These are phyloP conservation scores for Homarus gammarus DNA, from an alignment of 2,888 invertebrate genomes.

Conservation along the genomic window DNA sequence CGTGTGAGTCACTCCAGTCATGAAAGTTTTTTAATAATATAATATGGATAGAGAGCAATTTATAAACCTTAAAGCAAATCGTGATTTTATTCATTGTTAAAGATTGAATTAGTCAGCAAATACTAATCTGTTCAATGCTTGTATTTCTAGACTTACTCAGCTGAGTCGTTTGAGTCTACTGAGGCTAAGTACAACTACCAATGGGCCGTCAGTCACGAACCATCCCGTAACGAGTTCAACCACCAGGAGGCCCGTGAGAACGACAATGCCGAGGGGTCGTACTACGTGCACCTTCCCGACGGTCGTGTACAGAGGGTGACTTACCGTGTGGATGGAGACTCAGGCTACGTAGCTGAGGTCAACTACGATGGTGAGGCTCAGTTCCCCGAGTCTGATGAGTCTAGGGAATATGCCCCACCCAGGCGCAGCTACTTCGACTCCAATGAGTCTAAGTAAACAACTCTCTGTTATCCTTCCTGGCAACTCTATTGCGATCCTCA, in stretches of 20 bases:
- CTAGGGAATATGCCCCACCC: slow-evolving; percentile 10
- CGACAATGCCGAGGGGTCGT: slow-evolving; percentile 48
- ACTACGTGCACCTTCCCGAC: slow-evolving; percentile 67
- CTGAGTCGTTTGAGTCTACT: slow-evolving; percentile 26
- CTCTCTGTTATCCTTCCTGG: no score
- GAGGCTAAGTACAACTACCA: slow-evolving; percentile 61
- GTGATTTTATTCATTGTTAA: no score
- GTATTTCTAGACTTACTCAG: not conserved
- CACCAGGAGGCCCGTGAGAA: slow-evolving; percentile 68
- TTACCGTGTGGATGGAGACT: slow-evolving; percentile 62
- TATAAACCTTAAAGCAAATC: no score
- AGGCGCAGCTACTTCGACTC: not conserved
- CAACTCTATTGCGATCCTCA: no score
- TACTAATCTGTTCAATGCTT: no score
- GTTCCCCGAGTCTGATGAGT: slow-evolving; percentile 43
- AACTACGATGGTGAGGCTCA: slow-evolving; percentile 57
- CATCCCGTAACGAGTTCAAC: slow-evolving; percentile 60
- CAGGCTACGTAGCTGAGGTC: slow-evolving; percentile 67
- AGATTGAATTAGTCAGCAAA: no score
- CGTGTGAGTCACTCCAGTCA: no score
- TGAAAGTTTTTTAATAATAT: no score
- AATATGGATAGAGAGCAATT: no score
- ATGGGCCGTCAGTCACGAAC: slow-evolving; percentile 54
- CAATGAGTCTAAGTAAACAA: no score
- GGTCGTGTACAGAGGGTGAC: slow-evolving; percentile 59